Conservation (phyloP, 2,797 vertebrate genomes). For the Melopsittacus undulatus region DNA sequence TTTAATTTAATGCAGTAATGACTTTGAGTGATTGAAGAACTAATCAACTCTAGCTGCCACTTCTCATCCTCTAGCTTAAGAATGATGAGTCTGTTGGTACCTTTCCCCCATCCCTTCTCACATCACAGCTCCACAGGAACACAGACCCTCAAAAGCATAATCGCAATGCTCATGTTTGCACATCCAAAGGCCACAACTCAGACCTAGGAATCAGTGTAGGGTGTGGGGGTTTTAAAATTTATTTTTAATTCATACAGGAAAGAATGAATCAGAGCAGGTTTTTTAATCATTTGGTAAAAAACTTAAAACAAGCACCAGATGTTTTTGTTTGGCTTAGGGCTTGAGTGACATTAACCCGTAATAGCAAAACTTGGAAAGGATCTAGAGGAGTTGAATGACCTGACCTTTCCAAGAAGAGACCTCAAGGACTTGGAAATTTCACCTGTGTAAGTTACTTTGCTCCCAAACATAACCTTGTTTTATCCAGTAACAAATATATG, state of each 20-base stretch:
- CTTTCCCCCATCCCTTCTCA: not conserved
- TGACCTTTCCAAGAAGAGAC: not conserved
- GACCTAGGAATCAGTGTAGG: not conserved
- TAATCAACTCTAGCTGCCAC: not conserved
- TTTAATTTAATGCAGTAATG: conserved; percentile 26
- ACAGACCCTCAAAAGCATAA: not conserved
- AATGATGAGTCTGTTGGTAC: not conserved
- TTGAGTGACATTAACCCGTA: not conserved
- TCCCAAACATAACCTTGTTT: not conserved
- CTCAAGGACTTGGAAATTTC: not conserved
- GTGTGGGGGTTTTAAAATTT: not conserved
- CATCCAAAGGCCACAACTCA: not conserved
- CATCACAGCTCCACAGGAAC: not conserved
- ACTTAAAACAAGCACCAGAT: not conserved
- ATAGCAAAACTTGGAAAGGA: not conserved
- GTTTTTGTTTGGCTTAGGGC: not conserved
- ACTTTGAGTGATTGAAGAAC: conserved; percentile 30
- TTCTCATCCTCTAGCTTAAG: not conserved
- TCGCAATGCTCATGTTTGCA: not conserved
- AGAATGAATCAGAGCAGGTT: not conserved
- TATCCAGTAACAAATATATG: not conserved
- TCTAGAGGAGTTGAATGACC: not conserved
- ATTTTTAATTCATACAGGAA: not conserved
- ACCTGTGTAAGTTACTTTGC: not conserved
- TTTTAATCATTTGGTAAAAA: not conserved